Evolutionary conservation across 37 sponge, comb jelly and placozoan species (phyloP).

Genomic region (Mnemiopsis leidyi): DNA sequence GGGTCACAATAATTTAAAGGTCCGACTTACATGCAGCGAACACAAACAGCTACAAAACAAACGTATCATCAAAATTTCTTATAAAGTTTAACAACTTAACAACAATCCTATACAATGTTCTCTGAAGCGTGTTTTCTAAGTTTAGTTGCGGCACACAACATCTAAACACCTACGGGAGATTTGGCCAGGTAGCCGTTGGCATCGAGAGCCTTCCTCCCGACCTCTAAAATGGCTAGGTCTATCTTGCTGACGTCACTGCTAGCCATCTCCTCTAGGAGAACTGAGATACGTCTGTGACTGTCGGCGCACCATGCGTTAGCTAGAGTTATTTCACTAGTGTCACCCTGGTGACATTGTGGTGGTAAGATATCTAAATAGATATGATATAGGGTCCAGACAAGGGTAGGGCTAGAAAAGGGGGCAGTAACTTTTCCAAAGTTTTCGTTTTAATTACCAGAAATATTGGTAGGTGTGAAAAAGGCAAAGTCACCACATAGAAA

Average conservation of each 20-base stretch:
- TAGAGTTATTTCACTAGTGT: background rate
- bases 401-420: no score
- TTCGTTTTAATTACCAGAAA: no score
- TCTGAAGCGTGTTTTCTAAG: background rate
- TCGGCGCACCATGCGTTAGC: conserved; percentile 65
- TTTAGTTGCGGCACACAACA: background rate
- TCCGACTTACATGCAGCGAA: background rate
- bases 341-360: conserved; percentile 22
- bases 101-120: background rate
- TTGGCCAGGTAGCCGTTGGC: conserved; percentile 32
- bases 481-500: no score
- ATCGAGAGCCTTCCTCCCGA: conserved; percentile 31
- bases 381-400: no score
- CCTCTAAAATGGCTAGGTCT: background rate
- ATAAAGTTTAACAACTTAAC: background rate
- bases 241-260: background rate
- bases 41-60: background rate
- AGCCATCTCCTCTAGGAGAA: background rate
- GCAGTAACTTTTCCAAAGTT: no score
- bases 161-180: background rate
- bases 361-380: no score
- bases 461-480: no score
- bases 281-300: background rate
- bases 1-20: background rate
- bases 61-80: background rate